Conservation (phyloP, 2,113 vertebrate genomes). For the Ahaetulla prasina region DNA sequence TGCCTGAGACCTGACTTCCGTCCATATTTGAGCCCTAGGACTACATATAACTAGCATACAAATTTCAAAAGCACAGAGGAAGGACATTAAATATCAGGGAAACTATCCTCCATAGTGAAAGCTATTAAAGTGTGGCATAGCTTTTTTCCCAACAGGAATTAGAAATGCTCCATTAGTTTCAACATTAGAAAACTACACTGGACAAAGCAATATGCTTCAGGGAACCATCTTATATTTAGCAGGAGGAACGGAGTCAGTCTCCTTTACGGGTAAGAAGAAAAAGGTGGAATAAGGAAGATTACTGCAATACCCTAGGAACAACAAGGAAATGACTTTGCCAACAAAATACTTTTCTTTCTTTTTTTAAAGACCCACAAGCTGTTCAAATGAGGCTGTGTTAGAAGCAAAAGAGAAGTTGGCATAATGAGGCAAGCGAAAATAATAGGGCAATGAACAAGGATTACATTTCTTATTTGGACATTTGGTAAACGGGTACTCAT, state of each 20-base stretch:
- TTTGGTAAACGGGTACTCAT: not conserved
- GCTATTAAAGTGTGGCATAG: not conserved
- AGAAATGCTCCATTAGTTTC: conserved; percentile 32
- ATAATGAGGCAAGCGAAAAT: not conserved
- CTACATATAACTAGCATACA: conserved; percentile 5
- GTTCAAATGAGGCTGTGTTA: not conserved
- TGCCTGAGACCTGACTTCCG: not conserved
- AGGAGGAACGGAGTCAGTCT: conserved; percentile 11
- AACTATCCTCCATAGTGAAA: conserved; percentile 18
- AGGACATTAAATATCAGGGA: conserved; percentile 2
- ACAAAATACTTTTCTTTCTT: no score
- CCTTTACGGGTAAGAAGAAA: conserved; percentile 11
- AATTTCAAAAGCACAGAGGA: conserved; percentile 12
- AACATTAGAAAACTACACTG: conserved; percentile 37
- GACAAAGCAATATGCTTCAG: conserved; percentile 33
- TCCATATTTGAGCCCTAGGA: not conserved
- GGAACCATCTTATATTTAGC: not conserved
- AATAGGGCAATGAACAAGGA: not conserved
- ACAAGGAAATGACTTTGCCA: not conserved
- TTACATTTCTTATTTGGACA: not conserved
- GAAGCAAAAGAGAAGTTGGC: not conserved
- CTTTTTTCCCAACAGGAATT: conserved; percentile 13
- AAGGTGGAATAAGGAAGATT: not conserved
- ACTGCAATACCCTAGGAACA: not conserved
- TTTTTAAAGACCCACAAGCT: not conserved